Evolutionary conservation across 1,140 invertebrate genomes (phyloP).

Genomic region (Trachymyrmex septentrionalis): DNA sequence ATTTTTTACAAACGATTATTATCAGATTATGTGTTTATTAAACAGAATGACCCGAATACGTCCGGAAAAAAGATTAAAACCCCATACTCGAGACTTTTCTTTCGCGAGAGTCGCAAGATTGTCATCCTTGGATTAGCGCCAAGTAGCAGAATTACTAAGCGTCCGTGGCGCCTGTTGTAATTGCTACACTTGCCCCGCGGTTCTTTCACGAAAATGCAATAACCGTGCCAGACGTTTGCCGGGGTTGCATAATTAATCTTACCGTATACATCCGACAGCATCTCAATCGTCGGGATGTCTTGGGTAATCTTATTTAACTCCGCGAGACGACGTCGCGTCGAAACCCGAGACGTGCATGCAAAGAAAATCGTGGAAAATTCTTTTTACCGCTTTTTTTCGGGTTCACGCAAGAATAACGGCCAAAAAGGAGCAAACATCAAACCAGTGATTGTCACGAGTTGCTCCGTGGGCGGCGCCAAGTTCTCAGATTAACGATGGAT

Average conservation of each 20-base stretch:
- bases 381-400: background rate
- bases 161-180: constrained; percentile 29
- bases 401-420: background rate
- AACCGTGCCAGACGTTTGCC: constrained; percentile 27
- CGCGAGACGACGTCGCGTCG: background rate
- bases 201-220: constrained; percentile 34
- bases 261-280: background rate
- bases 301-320: constrained; percentile 35
- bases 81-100: background rate
- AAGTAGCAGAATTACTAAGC: background rate
- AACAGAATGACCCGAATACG: constrained; percentile 13
- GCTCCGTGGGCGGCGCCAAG: background rate
- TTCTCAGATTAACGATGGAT: constrained; percentile 38
- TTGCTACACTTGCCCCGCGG: background rate
- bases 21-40: constrained; percentile 10
- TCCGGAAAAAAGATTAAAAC: background rate
- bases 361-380: background rate
- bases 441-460: background rate
- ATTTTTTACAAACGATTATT: background rate
- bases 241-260: constrained; percentile 33
- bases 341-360: constrained; percentile 24
- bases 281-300: background rate
- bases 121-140: constrained; percentile 27
- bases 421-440: constrained; percentile 1
- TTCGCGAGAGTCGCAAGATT: background rate